Evolutionary conservation across 1,140 invertebrate genomes (phyloP).

Genomic region (Nasonia vitripennis): DNA sequence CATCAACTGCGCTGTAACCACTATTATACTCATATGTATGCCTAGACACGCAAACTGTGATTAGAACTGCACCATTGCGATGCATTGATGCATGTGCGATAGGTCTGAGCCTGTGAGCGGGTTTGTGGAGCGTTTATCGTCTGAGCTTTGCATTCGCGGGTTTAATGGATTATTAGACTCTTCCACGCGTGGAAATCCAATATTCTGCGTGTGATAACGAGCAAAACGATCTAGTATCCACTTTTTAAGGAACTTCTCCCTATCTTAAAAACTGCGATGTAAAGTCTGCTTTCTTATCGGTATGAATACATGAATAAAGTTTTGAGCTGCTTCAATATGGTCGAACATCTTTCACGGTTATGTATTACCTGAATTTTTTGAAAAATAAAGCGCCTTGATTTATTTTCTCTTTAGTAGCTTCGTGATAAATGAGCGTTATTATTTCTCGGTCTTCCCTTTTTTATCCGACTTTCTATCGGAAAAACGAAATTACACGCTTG

Average conservation of each 20-base stretch:
- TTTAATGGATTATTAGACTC: no score
- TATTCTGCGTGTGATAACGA: background rate
- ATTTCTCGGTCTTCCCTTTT: background rate
- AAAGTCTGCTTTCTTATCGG: background rate
- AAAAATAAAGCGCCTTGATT: constrained; percentile 12
- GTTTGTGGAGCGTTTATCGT: no score
- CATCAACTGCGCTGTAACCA: no score
- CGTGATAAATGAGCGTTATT: constrained; percentile 16
- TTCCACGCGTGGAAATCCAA: background rate
- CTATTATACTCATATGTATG: no score
- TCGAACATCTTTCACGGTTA: constrained; percentile 11
- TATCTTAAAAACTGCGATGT: background rate
- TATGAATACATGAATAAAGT: constrained; percentile 20
- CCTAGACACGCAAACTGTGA: no score
- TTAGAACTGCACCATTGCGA: no score
- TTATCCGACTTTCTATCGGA: background rate
- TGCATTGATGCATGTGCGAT: no score
- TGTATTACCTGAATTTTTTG: background rate
- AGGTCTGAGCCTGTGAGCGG: no score
- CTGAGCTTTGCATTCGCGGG: no score
- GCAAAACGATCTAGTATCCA: no score
- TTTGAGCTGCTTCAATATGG: background rate
- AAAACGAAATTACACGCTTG: background rate
- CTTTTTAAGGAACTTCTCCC: no score
- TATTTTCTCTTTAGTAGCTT: constrained; percentile 4